Evolutionary conservation across 2,797 vertebrate species (phyloP).

Genomic region (Falco concolor): DNA sequence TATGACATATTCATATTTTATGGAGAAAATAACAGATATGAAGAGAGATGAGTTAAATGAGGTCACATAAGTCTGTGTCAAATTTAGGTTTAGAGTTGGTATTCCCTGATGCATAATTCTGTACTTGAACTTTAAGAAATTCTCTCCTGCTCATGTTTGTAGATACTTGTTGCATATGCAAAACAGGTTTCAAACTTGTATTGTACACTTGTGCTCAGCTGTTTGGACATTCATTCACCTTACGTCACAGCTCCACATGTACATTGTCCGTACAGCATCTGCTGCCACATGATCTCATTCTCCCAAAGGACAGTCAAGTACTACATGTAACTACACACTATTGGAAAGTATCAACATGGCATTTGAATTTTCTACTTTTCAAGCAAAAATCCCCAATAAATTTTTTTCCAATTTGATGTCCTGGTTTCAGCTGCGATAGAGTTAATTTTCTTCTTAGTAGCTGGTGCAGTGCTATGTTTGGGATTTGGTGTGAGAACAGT

Average conservation of each 20-base stretch:
- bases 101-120: not conserved
- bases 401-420: not conserved
- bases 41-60: rapidly evolving
- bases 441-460: too few relatives aligned
- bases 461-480: too few relatives aligned
- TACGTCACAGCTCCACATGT: not conserved
- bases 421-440: too few relatives aligned
- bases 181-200: not conserved
- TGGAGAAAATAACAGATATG: not conserved
- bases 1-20: not conserved
- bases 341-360: not conserved
- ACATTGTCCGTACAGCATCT: not conserved
- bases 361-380: not conserved
- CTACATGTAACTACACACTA: not conserved
- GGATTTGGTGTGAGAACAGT: too few relatives aligned
- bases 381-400: not conserved
- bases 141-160: not conserved
- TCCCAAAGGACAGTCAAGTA: not conserved
- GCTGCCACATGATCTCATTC: not conserved
- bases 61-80: not conserved
- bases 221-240: not conserved
- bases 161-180: not conserved
- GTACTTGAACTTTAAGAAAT: not conserved
- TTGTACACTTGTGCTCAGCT: not conserved
- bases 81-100: not conserved